phyloP scores from a whole-genome alignment of 2,797 vertebrate genomes.

The Enteromius treurensis region DNA sequence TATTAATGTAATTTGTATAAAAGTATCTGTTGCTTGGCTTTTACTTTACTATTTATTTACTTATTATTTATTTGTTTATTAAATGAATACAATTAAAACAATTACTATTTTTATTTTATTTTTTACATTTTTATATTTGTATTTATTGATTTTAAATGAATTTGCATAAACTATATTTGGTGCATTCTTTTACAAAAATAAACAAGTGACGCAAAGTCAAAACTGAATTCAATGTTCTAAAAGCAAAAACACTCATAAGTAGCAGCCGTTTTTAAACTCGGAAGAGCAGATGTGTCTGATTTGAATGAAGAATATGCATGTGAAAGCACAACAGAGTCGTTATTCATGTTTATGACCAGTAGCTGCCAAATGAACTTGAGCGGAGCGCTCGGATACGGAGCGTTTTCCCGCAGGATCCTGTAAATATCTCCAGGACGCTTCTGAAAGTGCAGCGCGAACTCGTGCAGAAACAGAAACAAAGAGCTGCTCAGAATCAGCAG shows the following conservation, averaged over 20 bases:
- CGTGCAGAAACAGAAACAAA: not conserved
- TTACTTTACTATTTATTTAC: no score
- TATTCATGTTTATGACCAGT: conserved; percentile 11
- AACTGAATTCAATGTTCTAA: not conserved
- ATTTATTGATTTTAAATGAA: not conserved
- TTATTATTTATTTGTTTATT: no score
- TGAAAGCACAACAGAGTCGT: not conserved
- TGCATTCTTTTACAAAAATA: no score
- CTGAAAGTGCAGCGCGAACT: not conserved
- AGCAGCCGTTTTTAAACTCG: not conserved
- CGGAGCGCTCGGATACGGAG: not conserved
- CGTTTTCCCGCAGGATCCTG: not conserved
- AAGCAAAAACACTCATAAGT: not conserved
- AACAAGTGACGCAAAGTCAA: not conserved
- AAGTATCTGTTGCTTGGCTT: no score
- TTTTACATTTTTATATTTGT: no score
- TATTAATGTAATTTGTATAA: no score
- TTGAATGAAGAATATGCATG: not conserved
- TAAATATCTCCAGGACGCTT: not conserved
- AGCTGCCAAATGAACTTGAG: not conserved
- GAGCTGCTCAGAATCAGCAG: not conserved
- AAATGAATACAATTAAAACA: no score
- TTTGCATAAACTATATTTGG: not conserved
- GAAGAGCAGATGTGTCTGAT: not conserved
- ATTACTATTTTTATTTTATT: no score